Evolutionary conservation across 2,113 vertebrate genomes (phyloP).

Genomic region (Sterrhoptilus dennistouni): DNA sequence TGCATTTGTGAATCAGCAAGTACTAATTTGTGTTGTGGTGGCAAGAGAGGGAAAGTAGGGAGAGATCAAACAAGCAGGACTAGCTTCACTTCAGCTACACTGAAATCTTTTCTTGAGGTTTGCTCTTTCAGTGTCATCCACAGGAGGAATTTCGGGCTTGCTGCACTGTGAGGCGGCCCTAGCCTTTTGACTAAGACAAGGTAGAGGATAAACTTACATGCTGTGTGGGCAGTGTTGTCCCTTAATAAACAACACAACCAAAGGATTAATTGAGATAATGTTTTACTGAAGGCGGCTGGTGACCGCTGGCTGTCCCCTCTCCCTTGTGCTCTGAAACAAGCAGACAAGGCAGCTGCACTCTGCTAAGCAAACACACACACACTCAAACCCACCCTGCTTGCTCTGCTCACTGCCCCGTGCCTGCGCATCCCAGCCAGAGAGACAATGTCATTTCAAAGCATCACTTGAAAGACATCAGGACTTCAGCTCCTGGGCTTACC

Average conservation of each 20-base stretch:
- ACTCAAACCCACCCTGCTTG: background rate
- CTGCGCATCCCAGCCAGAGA: background rate
- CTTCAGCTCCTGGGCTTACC: background rate
- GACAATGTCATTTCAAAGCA: background rate
- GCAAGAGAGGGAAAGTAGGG: background rate
- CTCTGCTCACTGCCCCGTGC: background rate
- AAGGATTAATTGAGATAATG: background rate
- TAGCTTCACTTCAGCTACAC: background rate
- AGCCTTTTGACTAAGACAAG: background rate
- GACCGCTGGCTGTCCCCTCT: background rate
- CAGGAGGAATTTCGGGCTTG: background rate
- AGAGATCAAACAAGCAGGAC: background rate
- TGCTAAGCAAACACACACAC: constrained; percentile 40
- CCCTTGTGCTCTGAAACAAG: constrained; percentile 8
- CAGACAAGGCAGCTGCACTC: background rate
- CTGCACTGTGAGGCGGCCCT: background rate
- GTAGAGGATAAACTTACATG: background rate
- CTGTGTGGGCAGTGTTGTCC: background rate
- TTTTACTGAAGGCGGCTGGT: background rate
- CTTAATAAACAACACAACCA: background rate
- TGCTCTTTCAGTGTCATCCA: background rate
- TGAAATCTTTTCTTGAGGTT: background rate
- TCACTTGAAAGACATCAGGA: constrained; percentile 18
- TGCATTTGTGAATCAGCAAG: background rate
- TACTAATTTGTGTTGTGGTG: background rate